Evolutionary conservation across 2,113 vertebrate genomes (phyloP).

Genomic region (Oryzias curvinotus): DNA sequence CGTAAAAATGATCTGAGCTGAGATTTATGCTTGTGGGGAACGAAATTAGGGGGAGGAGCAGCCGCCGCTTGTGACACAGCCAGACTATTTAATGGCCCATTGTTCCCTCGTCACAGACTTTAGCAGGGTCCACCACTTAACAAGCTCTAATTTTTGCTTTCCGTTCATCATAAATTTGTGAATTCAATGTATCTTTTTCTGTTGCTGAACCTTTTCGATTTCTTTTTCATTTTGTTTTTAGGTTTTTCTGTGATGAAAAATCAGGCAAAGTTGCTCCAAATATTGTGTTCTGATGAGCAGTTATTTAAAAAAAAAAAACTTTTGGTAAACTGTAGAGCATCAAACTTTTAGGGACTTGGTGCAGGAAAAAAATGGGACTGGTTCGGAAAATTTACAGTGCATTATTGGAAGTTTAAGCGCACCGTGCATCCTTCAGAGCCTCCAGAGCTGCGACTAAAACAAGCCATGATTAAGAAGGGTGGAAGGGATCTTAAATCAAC

Average conservation of each 20-base stretch:
- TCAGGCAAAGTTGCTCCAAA: conserved; percentile 14
- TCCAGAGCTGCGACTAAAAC: conserved; percentile 28
- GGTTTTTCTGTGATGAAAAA: not conserved
- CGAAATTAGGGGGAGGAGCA: conserved; percentile 70
- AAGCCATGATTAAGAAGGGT: conserved; percentile 60
- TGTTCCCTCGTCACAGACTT: conserved; percentile 72
- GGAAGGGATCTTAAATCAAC: conserved; percentile 72
- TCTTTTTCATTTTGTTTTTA: not conserved
- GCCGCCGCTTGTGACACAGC: conserved; percentile 56
- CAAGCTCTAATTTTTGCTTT: conserved; percentile 50
- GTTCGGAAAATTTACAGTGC: too few species aligned
- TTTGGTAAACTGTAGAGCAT: too few species aligned
- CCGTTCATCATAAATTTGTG: conserved; percentile 28
- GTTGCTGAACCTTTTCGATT: conserved; percentile 2
- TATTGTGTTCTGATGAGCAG: too few species aligned
- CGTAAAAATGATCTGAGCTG: conserved; percentile 39
- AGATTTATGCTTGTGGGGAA: conserved; percentile 69
- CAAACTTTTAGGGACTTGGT: too few species aligned
- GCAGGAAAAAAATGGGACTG: too few species aligned
- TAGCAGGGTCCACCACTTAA: conserved; percentile 58
- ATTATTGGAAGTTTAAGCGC: too few species aligned
- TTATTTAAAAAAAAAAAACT: not conserved
- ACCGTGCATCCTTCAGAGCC: conserved; percentile 2
- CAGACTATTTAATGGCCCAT: conserved; percentile 76
- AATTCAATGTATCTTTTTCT: conserved; percentile 6